Base-by-base conservation (phyloP, 2,797 vertebrate species). In the Selene dorsalis region DNA sequence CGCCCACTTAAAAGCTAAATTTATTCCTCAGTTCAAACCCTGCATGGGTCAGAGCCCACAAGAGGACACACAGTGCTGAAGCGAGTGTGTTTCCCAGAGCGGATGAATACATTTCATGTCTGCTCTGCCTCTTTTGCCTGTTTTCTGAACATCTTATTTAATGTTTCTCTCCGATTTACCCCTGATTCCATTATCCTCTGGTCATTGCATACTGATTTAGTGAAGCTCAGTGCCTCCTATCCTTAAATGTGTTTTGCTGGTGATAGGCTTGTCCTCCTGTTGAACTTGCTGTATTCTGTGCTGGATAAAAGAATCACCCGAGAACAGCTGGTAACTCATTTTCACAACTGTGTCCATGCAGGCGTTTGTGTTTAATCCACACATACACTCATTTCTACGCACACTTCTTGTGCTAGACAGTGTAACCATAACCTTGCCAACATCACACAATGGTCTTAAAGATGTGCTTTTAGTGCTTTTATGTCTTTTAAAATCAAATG, bases 1-100 rank as follows among this genome's bases (percentile, higher is more conserved):
- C 10, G 2, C 58, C 67, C 39, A 77, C 67, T 67, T 50, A 9
- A 38, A 47, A 61, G 24, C 71, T 71, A 16, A 47, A 75, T 83
- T 45, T 47, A 60, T 41, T 39, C 57, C 8, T 2, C 57, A 77
- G 48, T 52, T 84, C 58, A 81, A 69, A 18, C 12, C 28, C 22
- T 0, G 2, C 28, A 26, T 0, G 1, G 74, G 66, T 80, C 55
- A 72, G 71, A 65, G 59, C 24, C 53, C 63, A 53, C 45, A 14
- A 32, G 71, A 65, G 38, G 76, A 63, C 17, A 50, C 24, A 0
- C 8, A 13, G 48, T 10, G 58, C 68, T 26, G 38, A 26, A 56
- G 69, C 61, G n/a, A 17, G 47, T 6, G 24, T 0, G 20, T 26
- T 73, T 73, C 67, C 32, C 6, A 6, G 39, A 22, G 10, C 24